phyloP scores from a whole-genome alignment of 1,140 invertebrate genomes.

The Sarcophaga bullata region DNA sequence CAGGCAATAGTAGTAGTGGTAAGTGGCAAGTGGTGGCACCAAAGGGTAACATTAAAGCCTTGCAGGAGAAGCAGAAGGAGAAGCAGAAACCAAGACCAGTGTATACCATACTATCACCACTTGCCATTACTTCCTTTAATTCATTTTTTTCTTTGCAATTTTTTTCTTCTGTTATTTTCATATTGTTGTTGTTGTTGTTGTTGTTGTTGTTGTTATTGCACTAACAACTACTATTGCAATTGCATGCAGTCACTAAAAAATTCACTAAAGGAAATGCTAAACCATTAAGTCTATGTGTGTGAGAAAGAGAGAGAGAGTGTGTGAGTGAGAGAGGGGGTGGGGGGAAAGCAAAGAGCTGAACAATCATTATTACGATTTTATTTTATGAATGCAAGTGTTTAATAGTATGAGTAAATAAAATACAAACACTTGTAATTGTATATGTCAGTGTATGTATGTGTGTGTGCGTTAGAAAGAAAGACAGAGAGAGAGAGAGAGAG shows the following conservation, averaged over 20 bases:
- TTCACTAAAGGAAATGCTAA: background rate
- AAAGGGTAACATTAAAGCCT: too few relatives aligned
- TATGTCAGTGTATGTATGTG: background rate
- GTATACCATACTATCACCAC: background rate
- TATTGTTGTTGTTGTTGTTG: too few relatives aligned
- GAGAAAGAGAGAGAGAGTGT: background rate
- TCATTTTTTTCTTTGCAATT: background rate
- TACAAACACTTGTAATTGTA: background rate
- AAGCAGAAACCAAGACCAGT: background rate
- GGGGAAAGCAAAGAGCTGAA: background rate
- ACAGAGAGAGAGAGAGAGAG: too few relatives aligned
- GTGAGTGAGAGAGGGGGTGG: background rate
- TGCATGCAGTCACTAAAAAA: slow-evolving; percentile 3
- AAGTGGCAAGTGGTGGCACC: too few relatives aligned
- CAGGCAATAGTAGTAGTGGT: too few relatives aligned
- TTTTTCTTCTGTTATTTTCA: too few relatives aligned
- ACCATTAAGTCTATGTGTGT: too few relatives aligned
- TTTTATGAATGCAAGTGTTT: slow-evolving; percentile 1
- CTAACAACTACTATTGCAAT: background rate
- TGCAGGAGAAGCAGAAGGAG: too few relatives aligned
- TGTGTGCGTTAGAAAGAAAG: background rate
- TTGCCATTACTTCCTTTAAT: background rate
- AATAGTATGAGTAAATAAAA: background rate
- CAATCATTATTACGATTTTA: background rate
- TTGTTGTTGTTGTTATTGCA: too few relatives aligned